phyloP scores from a whole-genome alignment of 2,113 vertebrate genomes.

The Macrotus californicus region DNA sequence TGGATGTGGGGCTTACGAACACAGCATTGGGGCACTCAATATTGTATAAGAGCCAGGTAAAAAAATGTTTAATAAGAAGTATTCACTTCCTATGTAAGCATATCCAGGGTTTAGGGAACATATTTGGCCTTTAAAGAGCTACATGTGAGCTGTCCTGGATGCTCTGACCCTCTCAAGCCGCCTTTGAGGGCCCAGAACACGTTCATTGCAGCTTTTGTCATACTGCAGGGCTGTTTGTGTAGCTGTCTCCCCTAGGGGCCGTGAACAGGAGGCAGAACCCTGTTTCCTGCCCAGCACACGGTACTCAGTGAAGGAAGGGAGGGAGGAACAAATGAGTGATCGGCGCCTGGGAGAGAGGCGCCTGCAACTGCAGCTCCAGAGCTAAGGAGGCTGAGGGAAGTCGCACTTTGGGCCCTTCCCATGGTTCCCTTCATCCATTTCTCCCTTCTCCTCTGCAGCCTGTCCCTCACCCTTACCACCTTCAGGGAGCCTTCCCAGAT shows the following conservation, averaged over 20 bases:
- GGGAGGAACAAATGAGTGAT: not conserved
- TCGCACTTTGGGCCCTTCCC: not conserved
- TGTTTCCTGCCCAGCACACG: not conserved
- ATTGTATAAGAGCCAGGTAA: not conserved
- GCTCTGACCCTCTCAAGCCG: not conserved
- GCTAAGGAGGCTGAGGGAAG: not conserved
- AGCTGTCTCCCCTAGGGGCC: not conserved
- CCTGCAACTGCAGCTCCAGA: too few species aligned
- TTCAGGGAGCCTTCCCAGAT: not conserved
- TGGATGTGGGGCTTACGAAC: not conserved
- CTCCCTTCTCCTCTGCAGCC: not conserved
- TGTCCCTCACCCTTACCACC: not conserved
- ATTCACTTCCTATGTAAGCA: not conserved
- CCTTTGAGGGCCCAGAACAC: not conserved
- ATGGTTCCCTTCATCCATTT: not conserved
- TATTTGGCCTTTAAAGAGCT: not conserved
- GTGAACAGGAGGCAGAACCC: not conserved
- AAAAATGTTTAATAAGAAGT: not conserved
- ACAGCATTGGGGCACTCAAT: not conserved
- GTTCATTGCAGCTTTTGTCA: not conserved
- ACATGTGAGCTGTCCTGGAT: not conserved
- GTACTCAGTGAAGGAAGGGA: not conserved
- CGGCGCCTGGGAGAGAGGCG: not conserved
- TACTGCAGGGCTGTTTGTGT: not conserved
- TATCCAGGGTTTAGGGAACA: not conserved